Percentiles rank a stretch among this genome's conserved stretches.
Conservation (phyloP, 2,797 vertebrate species). For the Muscicapa comitata region DNA sequence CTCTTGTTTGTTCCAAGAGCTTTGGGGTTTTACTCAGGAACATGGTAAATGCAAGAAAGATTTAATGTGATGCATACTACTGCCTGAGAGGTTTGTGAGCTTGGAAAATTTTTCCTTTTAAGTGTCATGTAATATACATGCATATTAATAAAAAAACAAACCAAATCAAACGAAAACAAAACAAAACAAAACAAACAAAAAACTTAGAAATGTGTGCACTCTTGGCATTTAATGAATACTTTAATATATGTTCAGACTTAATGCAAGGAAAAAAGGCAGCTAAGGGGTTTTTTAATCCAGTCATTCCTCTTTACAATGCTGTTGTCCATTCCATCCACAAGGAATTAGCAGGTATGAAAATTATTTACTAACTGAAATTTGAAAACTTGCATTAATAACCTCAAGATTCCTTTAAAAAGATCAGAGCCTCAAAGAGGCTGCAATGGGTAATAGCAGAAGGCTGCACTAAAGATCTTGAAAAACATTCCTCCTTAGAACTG, state of each 20-base stretch:
- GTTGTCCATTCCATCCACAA: neutral
- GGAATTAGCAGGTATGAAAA: slow-evolving; percentile 30
- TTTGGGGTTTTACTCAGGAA: neutral
- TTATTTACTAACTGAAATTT: slow-evolving; percentile 3
- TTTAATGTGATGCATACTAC: neutral
- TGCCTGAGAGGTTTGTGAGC: neutral
- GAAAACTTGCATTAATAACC: neutral
- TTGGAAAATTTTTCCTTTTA: neutral
- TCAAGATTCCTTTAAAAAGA: neutral
- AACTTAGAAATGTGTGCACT: neutral
- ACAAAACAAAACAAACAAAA: neutral
- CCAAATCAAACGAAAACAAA: neutral
- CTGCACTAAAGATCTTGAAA: neutral
- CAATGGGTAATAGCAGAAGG: neutral
- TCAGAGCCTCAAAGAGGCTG: neutral
- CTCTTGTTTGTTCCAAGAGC: neutral
- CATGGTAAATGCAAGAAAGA: neutral
- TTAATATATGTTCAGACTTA: neutral
- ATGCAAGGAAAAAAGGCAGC: neutral
- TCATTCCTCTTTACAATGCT: neutral
- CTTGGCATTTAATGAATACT: neutral
- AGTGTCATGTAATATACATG: neutral
- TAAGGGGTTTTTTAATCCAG: neutral
- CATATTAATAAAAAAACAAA: neutral
- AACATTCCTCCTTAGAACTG: neutral